Percentiles rank a stretch among this genome's conserved stretches.
Conservation (phyloP, 2,113 vertebrate species). For the Penelope pileata region DNA sequence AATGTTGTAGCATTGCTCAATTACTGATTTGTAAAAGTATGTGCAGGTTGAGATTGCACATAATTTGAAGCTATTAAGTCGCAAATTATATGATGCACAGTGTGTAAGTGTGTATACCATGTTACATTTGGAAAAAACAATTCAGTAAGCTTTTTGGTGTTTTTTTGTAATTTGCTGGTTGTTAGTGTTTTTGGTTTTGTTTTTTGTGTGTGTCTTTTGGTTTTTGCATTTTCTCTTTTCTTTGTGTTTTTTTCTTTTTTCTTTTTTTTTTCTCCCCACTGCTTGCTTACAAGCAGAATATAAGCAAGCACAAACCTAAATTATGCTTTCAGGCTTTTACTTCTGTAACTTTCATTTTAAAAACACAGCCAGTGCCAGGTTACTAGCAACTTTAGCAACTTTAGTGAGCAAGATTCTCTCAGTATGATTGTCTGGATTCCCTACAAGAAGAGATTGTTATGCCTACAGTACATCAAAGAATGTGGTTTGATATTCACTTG, state of each 20-base stretch:
- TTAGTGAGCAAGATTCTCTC: background rate
- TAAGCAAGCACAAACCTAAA: background rate
- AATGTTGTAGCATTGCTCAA: background rate
- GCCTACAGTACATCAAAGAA: background rate
- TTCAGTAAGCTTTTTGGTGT: background rate
- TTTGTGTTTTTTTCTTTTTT: too few relatives aligned
- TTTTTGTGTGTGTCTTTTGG: background rate
- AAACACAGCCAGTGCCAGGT: background rate
- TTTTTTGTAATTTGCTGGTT: background rate
- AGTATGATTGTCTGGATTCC: background rate
- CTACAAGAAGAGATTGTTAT: background rate
- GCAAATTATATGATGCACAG: background rate
- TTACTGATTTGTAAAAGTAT: background rate
- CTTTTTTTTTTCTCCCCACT: background rate
- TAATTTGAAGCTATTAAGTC: background rate
- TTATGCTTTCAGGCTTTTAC: background rate
- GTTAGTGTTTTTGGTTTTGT: background rate
- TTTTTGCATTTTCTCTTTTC: background rate
- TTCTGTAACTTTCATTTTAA: background rate
- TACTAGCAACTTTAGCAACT: background rate
- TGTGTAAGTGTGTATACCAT: background rate
- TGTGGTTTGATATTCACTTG: conserved; percentile 7
- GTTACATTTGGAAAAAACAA: background rate
- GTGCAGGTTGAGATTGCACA: background rate
- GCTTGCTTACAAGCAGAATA: background rate